Base-by-base conservation (phyloP, 53 echinoderm and acorn worm genomes). In the Stichopus horrens region DNA sequence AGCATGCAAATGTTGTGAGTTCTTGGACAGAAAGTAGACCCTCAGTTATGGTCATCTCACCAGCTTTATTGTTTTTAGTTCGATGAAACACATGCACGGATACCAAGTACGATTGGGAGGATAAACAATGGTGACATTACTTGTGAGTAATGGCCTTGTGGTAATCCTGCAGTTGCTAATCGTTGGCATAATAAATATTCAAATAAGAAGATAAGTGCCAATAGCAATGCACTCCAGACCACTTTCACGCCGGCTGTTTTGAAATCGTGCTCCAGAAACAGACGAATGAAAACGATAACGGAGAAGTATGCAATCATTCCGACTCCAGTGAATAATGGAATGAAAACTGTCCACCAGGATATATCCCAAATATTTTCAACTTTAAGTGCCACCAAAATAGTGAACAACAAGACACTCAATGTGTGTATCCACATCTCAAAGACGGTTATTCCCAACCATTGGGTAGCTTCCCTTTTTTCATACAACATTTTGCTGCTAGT, bases 381-480 rank as follows among this genome's bases (percentile, higher is more conserved):
- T 77, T 98, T 96, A 76, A 98, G 88, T 74, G 94, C 63, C 37
- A 98, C 90, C 23, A 96, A 76, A 51, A 98, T 87, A 21, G 94
- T 87, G 92, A 98, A 98, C 57, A 98, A 55, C 9, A 98, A 74
- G 54, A 98, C 67, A 53, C 94, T 92, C 76, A 96, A 86, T 20
- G 91, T 57, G 52, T 98, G 90, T 21, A 98, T 88, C 98, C 98
- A 98, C 88, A 96, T 93, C 74, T 98, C 98, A 88, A 96, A 96
- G n/a, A 92, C 90, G 5, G 98, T 98, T 94, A 98, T 82, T 56
- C 98, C 95, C 20, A 98, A 90, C 95, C 95, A 98, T 8, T 91
- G 95, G 10, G 92, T 90, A 1, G 91, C 88, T 93, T 98, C 94
- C 71, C 92, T 98, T 23, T 95, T 84, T 77, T 94, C 93, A 88